Evolutionary conservation across 2,113 vertebrate species (phyloP).

Genomic region (Ondatra zibethicus): DNA sequence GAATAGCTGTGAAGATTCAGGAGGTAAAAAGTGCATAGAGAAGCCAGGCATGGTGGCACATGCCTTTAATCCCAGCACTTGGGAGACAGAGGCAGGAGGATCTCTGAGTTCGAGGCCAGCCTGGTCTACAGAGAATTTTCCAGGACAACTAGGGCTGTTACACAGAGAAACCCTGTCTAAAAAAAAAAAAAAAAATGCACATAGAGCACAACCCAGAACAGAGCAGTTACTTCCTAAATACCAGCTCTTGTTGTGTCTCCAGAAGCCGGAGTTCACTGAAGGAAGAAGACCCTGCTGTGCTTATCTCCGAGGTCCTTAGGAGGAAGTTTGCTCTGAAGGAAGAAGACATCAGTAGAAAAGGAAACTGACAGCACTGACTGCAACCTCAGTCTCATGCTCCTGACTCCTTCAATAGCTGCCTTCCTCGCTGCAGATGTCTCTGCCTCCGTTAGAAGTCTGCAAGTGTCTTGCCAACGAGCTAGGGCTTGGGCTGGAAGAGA

Average conservation of each 20-base stretch:
- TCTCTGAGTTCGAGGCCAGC: no score
- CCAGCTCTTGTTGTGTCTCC: background rate
- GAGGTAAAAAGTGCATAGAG: background rate
- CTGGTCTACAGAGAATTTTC: no score
- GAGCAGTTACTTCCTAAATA: constrained; percentile 28
- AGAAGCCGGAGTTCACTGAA: constrained; percentile 92
- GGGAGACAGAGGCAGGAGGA: no score
- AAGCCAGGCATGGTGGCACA: background rate
- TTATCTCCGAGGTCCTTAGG: constrained; percentile 96
- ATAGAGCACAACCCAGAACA: background rate
- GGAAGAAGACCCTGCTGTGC: constrained; percentile 94
- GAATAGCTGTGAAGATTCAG: background rate
- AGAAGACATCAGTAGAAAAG: constrained; percentile 91
- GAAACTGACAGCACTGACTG: constrained; percentile 83
- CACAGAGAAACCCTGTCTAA: no score
- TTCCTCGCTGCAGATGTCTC: constrained; percentile 74
- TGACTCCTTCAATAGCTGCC: constrained; percentile 78
- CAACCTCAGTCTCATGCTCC: constrained; percentile 72
- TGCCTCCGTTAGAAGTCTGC: constrained; percentile 70
- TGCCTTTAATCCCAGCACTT: no score
- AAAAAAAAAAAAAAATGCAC: background rate
- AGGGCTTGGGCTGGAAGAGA: constrained; percentile 58
- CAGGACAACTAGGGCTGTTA: no score
- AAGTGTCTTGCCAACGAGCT: constrained; percentile 62
- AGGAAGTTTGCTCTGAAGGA: constrained; percentile 97